Evolutionary conservation across 2,113 vertebrate genomes (phyloP).

Genomic region (Pyxicephalus adspersus): DNA sequence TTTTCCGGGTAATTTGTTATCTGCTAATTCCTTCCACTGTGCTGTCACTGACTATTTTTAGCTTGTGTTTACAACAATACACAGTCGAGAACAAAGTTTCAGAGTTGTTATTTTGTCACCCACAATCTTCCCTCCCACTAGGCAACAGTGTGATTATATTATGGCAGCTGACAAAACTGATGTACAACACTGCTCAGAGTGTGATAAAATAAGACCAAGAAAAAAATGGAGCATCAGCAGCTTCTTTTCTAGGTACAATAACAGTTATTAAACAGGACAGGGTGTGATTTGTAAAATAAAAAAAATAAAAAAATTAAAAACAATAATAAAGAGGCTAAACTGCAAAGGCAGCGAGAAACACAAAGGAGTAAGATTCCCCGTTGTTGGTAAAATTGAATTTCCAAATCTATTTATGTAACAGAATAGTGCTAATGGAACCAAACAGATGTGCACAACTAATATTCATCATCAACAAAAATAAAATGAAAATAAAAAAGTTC

Average conservation of each 20-base stretch:
- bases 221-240: background rate
- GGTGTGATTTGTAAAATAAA: constrained; percentile 13
- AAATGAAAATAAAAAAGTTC: too few species aligned
- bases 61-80: background rate
- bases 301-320: constrained; percentile 7
- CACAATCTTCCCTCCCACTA: background rate
- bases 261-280: constrained; percentile 24
- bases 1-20: too few species aligned
- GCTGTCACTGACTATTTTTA: too few species aligned
- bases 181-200: background rate
- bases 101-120: constrained; percentile 16
- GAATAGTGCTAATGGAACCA: too few species aligned
- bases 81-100: constrained; percentile 5
- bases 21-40: too few species aligned
- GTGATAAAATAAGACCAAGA: constrained; percentile 1
- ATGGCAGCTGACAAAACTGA: constrained; percentile 27
- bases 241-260: background rate
- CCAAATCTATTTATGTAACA: too few species aligned
- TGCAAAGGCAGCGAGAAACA: background rate
- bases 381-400: background rate
- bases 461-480: too few species aligned
- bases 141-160: constrained; percentile 2
- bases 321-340: background rate
- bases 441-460: too few species aligned
- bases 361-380: background rate